Base-by-base conservation (phyloP, 2,113 vertebrate genomes). In the Fulica atra region DNA sequence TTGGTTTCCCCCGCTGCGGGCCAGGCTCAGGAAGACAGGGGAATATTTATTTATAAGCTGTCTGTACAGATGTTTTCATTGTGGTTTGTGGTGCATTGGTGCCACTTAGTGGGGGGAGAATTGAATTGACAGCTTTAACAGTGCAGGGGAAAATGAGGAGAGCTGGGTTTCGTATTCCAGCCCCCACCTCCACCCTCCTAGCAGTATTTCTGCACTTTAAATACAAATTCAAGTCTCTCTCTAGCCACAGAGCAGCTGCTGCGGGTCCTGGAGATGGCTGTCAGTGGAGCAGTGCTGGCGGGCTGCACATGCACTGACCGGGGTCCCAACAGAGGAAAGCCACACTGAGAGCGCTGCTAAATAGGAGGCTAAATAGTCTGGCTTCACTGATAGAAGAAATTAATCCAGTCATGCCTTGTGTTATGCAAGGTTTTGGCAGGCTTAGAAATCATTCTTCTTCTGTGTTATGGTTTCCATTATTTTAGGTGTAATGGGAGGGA, bases 71-170 rank as follows among this genome's bases (percentile, higher is more conserved):
- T 95, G 93, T 96, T 93, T 97, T 96, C 90, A 0, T 96, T 92
- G 93, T 93, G 96, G 95, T 97, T 96, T 95, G 97, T 42, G 97
- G 97, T 97, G 96, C 96, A 96, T 97, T 98, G 97, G 97, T 98
- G 97, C 98, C 98, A 96, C 98, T 98, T 98, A 98, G 97, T 97
- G 97, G 97, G 97, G 91, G 97, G 96, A 98, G 95, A 97, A 98
- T 90, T 95, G 94, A 97, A 97, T 95, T 97, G 97, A 98, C 97
- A 77, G 83, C 86, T 97, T 84, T 72, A 84, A 79, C 73, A 4
- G 86, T 40, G 28, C 83, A 84, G 91, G 83, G 88, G 94, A 93
- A 86, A 89, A 88, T 28, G 66, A 56, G 87, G 60, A 78, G 86
- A 93, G 63, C 57, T 2, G 15, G 73, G 84, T 91, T 93, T 87